These are phyloP conservation scores for Calidris pugnax DNA, from an alignment of 2,113 vertebrate species.

Conservation along the genomic window DNA sequence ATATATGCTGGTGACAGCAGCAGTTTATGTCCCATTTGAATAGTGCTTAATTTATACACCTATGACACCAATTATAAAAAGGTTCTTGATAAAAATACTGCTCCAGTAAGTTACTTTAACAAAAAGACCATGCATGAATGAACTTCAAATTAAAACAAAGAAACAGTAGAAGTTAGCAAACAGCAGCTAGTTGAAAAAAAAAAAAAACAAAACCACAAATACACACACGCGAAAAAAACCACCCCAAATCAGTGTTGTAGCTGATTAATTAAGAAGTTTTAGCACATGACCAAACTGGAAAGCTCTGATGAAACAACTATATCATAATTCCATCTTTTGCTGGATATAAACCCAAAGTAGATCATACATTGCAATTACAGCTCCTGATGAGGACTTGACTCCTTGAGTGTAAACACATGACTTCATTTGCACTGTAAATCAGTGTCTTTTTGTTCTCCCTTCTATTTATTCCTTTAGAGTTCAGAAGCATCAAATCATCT, in stretches of 20 bases:
- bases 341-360: background rate
- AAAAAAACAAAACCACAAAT: too few species aligned
- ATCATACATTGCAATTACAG: background rate
- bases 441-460: slow-evolving; percentile 32
- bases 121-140: background rate
- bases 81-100: background rate
- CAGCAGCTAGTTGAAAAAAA: background rate
- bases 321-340: background rate
- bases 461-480: slow-evolving; percentile 12
- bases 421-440: slow-evolving; percentile 42
- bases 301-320: background rate
- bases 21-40: background rate
- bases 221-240: background rate
- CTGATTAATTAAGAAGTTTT: background rate
- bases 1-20: background rate
- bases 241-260: background rate
- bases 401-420: slow-evolving; percentile 1
- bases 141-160: background rate
- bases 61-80: background rate
- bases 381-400: background rate
- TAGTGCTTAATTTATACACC: background rate
- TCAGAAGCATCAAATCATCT: slow-evolving; percentile 46
- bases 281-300: background rate
- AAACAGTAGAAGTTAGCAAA: background rate
- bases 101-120: background rate